Percentiles rank a stretch among this genome's conserved stretches.
Evolutionary conservation across 2,888 invertebrate genomes (phyloP).

Genomic region (Siphonodentalium dalli): DNA sequence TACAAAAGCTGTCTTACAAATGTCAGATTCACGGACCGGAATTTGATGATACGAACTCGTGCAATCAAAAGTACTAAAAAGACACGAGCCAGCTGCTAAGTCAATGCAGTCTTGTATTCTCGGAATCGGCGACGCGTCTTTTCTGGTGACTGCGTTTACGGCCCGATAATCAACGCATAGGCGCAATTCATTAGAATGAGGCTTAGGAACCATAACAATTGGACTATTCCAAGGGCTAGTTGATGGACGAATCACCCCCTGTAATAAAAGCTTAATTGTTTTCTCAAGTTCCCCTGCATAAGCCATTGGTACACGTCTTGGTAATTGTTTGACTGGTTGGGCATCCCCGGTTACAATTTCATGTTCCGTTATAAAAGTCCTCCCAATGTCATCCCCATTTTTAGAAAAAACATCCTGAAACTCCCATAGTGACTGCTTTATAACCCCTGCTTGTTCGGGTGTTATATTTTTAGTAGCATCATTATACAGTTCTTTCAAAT

Average conservation of each 20-base stretch:
- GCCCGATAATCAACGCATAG: background rate
- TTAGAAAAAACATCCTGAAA: too few species aligned
- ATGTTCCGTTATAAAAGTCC: background rate
- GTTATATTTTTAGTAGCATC: background rate
- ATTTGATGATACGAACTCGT: background rate
- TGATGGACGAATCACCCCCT: background rate
- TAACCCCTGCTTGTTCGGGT: background rate
- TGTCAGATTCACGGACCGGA: background rate
- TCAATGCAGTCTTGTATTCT: background rate
- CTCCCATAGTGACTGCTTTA: background rate
- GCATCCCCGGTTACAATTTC: background rate
- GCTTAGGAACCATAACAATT: background rate
- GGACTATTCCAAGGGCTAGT: background rate
- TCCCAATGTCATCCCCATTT: background rate
- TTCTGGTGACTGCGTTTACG: background rate
- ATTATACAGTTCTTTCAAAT: background rate
- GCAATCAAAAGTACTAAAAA: background rate
- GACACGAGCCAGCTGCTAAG: too few species aligned
- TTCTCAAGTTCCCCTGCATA: background rate
- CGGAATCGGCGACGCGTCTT: background rate
- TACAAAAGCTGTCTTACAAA: conserved; percentile 8
- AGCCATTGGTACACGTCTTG: background rate
- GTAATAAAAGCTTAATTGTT: background rate
- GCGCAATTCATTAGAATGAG: too few species aligned
- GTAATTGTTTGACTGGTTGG: background rate